Conservation (phyloP, 2,888 invertebrate genomes). For the Troglohyphantes excavatus region DNA sequence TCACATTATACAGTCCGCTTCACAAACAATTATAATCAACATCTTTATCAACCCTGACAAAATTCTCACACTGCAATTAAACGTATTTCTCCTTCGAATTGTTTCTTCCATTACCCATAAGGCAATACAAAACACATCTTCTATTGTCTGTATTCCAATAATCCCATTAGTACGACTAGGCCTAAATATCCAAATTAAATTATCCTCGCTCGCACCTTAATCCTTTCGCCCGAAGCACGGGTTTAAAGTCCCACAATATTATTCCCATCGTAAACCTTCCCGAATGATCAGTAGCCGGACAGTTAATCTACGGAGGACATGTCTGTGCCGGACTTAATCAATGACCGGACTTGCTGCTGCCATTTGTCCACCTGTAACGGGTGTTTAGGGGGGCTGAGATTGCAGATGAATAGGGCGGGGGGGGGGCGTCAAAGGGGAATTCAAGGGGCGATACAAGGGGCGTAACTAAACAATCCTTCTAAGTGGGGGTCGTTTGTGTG, state of each 20-base stretch:
- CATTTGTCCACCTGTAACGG: constrained; percentile 54
- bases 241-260: constrained; percentile 32
- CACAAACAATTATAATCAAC: too few relatives aligned
- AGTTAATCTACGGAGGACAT: constrained; percentile 15
- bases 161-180: too few relatives aligned
- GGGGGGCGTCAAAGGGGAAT: not conserved
- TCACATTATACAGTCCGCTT: too few relatives aligned
- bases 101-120: too few relatives aligned
- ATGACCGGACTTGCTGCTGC: not conserved
- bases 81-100: too few relatives aligned
- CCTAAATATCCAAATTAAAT: not conserved
- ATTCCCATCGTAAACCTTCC: not conserved
- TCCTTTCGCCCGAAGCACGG: constrained; percentile 8
- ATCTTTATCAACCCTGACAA: too few relatives aligned
- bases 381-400: constrained; percentile 3
- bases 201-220: constrained; percentile 28
- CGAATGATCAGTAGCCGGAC: not conserved
- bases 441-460: not conserved
- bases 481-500: not conserved
- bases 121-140: too few relatives aligned
- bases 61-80: too few relatives aligned
- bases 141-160: too few relatives aligned
- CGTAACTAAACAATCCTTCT: not conserved
- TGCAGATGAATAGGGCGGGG: not conserved
- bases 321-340: constrained; percentile 43